Conservation (phyloP, 2,113 vertebrate genomes). For the Miniopterus natalensis region DNA sequence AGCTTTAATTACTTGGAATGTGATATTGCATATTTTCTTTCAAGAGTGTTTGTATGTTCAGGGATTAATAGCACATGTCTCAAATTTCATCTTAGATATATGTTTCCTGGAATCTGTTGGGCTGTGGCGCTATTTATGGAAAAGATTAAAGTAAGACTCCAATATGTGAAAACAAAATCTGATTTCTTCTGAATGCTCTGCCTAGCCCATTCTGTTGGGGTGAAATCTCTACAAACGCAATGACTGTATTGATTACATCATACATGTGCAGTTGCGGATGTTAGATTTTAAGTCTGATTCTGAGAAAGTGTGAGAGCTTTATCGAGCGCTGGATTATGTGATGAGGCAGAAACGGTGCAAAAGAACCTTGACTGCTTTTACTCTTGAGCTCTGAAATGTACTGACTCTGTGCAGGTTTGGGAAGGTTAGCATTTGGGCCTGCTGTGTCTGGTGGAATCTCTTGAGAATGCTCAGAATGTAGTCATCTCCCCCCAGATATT, state of each 20-base stretch:
- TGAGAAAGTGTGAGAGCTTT: not conserved
- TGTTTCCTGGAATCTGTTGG: conserved; percentile 48
- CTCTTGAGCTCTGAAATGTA: not conserved
- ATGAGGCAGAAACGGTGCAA: not conserved
- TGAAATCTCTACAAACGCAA: not conserved
- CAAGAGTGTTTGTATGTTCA: conserved; percentile 56
- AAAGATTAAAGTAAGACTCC: not conserved
- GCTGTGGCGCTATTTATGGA: not conserved
- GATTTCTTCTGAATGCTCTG: not conserved
- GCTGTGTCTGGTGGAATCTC: not conserved
- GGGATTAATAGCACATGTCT: conserved; percentile 53
- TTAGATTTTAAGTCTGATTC: not conserved
- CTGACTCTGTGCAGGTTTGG: not conserved
- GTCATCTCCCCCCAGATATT: not conserved
- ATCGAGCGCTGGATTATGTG: not conserved
- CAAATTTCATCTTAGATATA: conserved; percentile 38
- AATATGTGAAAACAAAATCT: not conserved
- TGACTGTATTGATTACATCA: not conserved
- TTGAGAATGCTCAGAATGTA: not conserved
- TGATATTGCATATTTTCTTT: conserved; percentile 58
- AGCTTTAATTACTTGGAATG: conserved; percentile 79
- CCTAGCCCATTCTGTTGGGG: not conserved
- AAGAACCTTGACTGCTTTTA: not conserved
- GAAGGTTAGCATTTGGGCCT: not conserved
- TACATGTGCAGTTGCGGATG: not conserved